Evolutionary conservation across 53 echinoderm and acorn worm species (phyloP).

Genomic region (Pentamera pediparva): DNA sequence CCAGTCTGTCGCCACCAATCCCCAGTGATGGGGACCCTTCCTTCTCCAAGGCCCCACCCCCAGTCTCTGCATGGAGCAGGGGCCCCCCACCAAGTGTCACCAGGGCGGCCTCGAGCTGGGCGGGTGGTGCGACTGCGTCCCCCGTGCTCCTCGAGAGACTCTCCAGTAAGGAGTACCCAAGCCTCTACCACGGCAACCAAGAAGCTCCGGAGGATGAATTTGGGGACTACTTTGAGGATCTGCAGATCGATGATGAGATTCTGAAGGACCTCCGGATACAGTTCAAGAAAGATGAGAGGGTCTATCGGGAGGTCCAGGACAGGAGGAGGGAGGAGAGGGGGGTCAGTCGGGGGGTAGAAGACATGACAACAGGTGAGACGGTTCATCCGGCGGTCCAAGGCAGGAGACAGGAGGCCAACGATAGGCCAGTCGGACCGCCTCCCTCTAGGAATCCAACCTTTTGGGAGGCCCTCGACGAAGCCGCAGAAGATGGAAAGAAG

Average conservation of each 20-base stretch:
- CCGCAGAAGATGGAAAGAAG: conserved; percentile 5
- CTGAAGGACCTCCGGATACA: conserved; percentile 69
- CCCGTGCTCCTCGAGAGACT: conserved; percentile 15
- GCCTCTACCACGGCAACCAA: conserved; percentile 26
- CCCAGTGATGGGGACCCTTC: too few species aligned
- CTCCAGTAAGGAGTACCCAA: conserved; percentile 66
- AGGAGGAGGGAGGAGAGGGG: too few species aligned
- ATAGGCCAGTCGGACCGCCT: too few species aligned
- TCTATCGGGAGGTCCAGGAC: conserved; percentile 45
- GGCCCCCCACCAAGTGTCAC: not conserved
- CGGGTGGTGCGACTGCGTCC: not conserved
- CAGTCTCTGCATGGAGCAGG: conserved; percentile 16
- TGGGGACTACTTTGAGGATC: conserved; percentile 65
- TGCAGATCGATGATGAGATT: conserved; percentile 69
- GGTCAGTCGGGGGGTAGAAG: too few species aligned
- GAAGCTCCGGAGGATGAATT: conserved; percentile 29
- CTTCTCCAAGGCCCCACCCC: too few species aligned
- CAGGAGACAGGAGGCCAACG: too few species aligned
- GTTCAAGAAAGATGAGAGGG: conserved; percentile 50
- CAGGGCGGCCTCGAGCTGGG: not conserved
- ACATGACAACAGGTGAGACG: too few species aligned
- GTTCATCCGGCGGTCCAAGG: too few species aligned
- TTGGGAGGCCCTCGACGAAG: conserved; percentile 22
- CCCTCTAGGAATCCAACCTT: not conserved
- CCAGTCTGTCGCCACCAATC: not conserved